phyloP scores from a whole-genome alignment of 2,888 invertebrate species.

The Hipparchia sbordonii region DNA sequence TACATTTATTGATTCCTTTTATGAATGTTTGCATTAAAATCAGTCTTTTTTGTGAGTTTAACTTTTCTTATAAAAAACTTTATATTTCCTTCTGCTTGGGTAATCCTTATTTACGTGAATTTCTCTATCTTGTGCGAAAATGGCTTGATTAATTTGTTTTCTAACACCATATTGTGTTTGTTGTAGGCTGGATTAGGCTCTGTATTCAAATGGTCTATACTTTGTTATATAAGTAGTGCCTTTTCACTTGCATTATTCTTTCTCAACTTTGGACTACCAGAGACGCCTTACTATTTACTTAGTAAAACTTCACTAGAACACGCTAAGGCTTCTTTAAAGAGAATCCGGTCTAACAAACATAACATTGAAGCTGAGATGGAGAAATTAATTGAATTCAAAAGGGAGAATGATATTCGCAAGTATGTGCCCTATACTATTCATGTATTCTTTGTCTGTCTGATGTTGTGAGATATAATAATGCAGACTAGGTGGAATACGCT shows the following conservation, averaged over 20 bases:
- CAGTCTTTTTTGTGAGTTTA: background rate
- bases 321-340: slow-evolving; percentile 45
- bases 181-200: slow-evolving; percentile 57
- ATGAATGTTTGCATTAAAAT: no score
- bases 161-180: background rate
- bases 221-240: slow-evolving; percentile 49
- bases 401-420: slow-evolving; percentile 59
- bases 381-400: slow-evolving; percentile 56
- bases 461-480: background rate
- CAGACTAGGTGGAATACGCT: no score
- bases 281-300: slow-evolving; percentile 61
- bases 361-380: slow-evolving; percentile 53
- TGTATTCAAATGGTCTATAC: slow-evolving; percentile 48
- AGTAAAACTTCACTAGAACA: slow-evolving; percentile 44
- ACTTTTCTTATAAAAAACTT: background rate
- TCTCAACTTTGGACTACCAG: slow-evolving; percentile 51
- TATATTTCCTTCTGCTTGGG: no score
- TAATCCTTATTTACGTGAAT: no score
- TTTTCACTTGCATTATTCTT: slow-evolving; percentile 45
- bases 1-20: no score
- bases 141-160: background rate
- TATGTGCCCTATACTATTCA: slow-evolving; percentile 33
- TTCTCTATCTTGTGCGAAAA: background rate
- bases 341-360: slow-evolving; percentile 51
- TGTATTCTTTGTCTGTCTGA: background rate